phyloP scores from a whole-genome alignment of 2,113 vertebrate species.

The Embiotoca jacksoni region DNA sequence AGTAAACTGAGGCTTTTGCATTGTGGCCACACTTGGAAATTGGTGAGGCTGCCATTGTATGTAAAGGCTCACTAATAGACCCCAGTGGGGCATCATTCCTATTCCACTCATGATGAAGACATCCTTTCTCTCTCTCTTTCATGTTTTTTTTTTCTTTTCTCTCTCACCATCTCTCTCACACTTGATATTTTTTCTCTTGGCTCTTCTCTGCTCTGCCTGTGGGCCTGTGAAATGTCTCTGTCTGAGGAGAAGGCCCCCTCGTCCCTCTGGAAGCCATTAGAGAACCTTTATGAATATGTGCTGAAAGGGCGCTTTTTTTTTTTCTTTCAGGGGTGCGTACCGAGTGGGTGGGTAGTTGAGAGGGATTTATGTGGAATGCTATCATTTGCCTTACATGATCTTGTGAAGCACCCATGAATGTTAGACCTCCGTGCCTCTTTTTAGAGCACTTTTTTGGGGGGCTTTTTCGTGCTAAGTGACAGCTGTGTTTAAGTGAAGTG shows the following conservation, averaged over 20 bases:
- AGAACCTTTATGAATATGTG: constrained; percentile 84
- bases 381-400: constrained; percentile 55
- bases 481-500: constrained; percentile 13
- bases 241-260: constrained; percentile 73
- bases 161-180: constrained; percentile 47
- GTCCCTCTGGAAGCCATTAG: constrained; percentile 86
- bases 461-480: constrained; percentile 22
- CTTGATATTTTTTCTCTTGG: constrained; percentile 71
- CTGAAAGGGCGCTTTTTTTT: constrained; percentile 79
- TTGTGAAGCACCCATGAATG: constrained; percentile 43
- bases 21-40: constrained; percentile 63
- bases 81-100: constrained; percentile 85
- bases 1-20: constrained; percentile 58
- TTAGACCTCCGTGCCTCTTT: constrained; percentile 37
- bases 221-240: constrained; percentile 80
- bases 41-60: constrained; percentile 70
- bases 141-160: not conserved
- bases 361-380: constrained; percentile 56
- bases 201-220: constrained; percentile 68
- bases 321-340: constrained; percentile 58
- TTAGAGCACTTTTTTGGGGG: constrained; percentile 21
- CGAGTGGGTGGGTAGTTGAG: constrained; percentile 60
- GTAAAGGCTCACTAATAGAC: constrained; percentile 85
- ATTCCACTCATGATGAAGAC: constrained; percentile 85
- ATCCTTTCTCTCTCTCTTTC: constrained; percentile 48